Conservation (phyloP, 2,113 vertebrate species). For the Leucosticte australis region DNA sequence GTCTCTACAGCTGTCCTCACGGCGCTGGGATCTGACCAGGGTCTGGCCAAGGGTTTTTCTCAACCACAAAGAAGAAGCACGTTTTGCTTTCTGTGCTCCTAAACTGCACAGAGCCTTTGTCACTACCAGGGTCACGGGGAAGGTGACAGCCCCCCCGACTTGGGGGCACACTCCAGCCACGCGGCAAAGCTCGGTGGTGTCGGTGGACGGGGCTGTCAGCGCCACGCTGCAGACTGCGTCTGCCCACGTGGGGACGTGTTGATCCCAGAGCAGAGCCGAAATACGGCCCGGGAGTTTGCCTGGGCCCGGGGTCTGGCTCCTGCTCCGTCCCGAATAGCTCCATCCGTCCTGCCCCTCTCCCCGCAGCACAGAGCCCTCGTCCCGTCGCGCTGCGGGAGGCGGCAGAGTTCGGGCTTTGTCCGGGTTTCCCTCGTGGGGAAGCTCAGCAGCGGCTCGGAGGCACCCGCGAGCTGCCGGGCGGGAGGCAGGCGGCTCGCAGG, state of each 20-base stretch:
- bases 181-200: neutral
- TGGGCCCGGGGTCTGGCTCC: neutral
- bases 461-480: neutral
- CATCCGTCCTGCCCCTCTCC: neutral
- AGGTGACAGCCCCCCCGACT: neutral
- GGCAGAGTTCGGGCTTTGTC: slow-evolving; percentile 20
- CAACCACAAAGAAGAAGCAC: neutral
- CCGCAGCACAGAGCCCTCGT: neutral
- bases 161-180: neutral
- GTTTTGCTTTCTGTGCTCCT: neutral
- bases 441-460: neutral
- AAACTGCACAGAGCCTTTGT: neutral
- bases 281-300: neutral
- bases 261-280: neutral
- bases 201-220: neutral
- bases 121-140: neutral
- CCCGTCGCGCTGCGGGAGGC: neutral
- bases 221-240: neutral
- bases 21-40: neutral
- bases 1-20: neutral
- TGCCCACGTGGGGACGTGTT: slow-evolving; percentile 1
- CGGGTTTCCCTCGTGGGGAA: neutral
- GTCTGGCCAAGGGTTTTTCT: neutral
- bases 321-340: neutral
- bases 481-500: neutral